These are phyloP conservation scores for Cricetomys ansorgei DNA, from an alignment of 2,113 vertebrate species.

Conservation along the genomic window DNA sequence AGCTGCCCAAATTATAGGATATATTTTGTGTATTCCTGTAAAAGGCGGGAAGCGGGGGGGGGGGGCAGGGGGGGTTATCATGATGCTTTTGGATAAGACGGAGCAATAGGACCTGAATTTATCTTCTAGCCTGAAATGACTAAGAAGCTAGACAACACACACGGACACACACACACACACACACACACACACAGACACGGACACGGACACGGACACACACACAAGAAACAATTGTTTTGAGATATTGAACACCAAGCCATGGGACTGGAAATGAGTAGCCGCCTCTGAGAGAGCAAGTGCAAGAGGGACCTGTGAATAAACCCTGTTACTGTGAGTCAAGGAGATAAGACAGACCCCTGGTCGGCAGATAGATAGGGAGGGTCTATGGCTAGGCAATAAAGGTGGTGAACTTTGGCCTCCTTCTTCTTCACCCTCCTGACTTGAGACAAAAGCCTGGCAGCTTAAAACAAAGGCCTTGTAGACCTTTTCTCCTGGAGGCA, in stretches of 20 bases:
- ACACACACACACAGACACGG: background rate
- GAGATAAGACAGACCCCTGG: background rate
- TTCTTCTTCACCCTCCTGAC: background rate
- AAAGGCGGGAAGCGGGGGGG: background rate
- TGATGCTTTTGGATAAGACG: background rate
- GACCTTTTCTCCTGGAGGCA: background rate
- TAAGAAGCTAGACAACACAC: background rate
- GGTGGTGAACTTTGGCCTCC: background rate
- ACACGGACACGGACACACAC: background rate
- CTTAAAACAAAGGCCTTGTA: background rate
- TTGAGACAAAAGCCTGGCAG: background rate
- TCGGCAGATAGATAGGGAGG: background rate
- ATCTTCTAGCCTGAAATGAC: background rate
- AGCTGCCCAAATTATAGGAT: background rate
- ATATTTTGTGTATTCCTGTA: background rate
- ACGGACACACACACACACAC: background rate
- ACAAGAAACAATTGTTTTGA: background rate
- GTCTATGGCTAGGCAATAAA: too few relatives aligned
- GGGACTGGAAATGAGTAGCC: background rate
- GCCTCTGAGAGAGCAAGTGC: background rate
- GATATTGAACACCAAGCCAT: background rate
- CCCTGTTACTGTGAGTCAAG: too few relatives aligned
- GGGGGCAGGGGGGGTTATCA: background rate
- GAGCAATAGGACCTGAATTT: background rate
- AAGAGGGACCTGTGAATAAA: background rate